Evolutionary conservation across 2,113 vertebrate genomes (phyloP).

Genomic region (Cariama cristata): DNA sequence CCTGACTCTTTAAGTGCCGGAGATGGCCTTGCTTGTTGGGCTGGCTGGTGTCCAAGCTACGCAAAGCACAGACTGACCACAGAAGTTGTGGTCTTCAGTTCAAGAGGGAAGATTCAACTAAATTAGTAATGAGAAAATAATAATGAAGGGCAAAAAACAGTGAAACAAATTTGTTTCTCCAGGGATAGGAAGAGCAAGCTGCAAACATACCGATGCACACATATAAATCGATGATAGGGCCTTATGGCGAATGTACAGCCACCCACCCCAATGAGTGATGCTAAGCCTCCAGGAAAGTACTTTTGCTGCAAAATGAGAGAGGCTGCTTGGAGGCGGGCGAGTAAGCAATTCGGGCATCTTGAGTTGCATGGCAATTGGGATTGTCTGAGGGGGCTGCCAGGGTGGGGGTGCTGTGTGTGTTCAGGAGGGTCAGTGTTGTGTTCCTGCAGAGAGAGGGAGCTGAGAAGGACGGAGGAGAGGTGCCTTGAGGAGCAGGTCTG

Average conservation of each 20-base stretch:
- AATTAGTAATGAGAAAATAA: background rate
- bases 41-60: background rate
- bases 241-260: background rate
- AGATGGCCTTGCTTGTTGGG: background rate
- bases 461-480: background rate
- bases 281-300: background rate
- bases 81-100: background rate
- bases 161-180: background rate
- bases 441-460: background rate
- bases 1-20: background rate
- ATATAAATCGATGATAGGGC: background rate
- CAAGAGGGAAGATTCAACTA: background rate
- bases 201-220: background rate
- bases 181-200: background rate
- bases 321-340: background rate
- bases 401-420: background rate
- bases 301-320: background rate
- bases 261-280: background rate
- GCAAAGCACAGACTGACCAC: background rate
- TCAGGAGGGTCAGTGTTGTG: background rate
- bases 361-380: background rate
- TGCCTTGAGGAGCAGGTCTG: background rate
- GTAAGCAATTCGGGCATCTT: background rate
- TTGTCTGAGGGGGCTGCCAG: background rate
- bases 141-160: background rate